phyloP scores from a whole-genome alignment of 1,140 invertebrate species.

The Zaprionus taronus region DNA sequence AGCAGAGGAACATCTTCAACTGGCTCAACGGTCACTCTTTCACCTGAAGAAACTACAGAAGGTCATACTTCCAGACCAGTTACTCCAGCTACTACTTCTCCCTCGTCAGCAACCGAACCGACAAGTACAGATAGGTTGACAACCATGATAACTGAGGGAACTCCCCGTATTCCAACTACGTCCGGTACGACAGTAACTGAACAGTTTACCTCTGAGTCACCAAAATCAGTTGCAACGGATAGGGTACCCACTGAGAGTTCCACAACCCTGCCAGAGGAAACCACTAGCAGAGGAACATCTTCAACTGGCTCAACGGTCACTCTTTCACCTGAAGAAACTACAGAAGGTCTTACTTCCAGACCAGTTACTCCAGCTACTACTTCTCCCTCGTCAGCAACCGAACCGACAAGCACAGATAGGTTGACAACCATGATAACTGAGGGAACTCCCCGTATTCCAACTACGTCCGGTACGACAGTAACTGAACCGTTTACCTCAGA shows the following conservation, averaged over 20 bases:
- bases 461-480: no score
- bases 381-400: neutral
- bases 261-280: neutral
- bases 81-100: neutral
- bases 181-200: neutral
- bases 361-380: neutral
- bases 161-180: no score
- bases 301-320: neutral
- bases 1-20: neutral
- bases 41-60: rapidly evolving
- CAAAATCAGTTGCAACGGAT: neutral
- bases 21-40: neutral
- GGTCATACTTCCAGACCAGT: neutral
- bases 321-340: neutral
- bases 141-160: no score
- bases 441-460: no score
- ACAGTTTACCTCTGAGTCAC: neutral
- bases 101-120: neutral
- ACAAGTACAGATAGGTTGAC: no score
- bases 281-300: neutral
- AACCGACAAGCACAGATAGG: no score
- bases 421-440: no score
- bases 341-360: neutral
- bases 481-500: neutral
- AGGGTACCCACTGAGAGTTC: neutral